phyloP scores from a whole-genome alignment of 2,797 vertebrate genomes.

The Microctenopoma lineatum region DNA sequence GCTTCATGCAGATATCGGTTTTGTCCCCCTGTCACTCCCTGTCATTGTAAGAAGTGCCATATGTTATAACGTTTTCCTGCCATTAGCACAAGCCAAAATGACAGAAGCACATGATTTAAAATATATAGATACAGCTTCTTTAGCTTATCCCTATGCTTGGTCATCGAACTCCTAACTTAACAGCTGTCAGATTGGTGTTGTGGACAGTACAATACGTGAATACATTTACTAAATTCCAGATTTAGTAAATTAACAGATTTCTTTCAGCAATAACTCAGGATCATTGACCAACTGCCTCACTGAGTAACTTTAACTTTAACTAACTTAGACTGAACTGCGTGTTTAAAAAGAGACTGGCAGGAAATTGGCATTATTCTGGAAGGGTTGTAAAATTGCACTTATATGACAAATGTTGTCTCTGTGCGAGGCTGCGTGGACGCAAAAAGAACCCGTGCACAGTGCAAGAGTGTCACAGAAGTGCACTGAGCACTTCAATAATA shows the following conservation, averaged over 20 bases:
- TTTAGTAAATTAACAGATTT: background rate
- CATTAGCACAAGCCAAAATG: background rate
- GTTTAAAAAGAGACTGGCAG: conserved; percentile 12
- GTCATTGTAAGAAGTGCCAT: conserved; percentile 19
- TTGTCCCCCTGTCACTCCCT: conserved; percentile 9
- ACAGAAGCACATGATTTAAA: background rate
- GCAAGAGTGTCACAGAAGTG: conserved; percentile 11
- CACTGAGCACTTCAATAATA: background rate
- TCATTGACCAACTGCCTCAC: background rate
- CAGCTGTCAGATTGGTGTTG: background rate
- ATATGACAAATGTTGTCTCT: background rate
- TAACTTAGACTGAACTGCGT: background rate
- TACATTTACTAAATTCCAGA: background rate
- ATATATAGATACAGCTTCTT: background rate
- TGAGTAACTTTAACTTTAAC: background rate
- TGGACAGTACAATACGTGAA: background rate
- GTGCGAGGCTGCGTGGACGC: background rate
- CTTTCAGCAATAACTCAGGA: background rate
- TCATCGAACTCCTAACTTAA: too few relatives aligned
- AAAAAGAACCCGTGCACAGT: background rate
- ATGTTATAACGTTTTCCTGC: conserved; percentile 23
- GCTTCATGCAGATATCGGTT: conserved; percentile 14
- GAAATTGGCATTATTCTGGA: conserved; percentile 11
- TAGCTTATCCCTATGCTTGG: background rate
- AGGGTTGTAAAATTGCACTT: background rate